A percentile compares a stretch with the other conserved stretches of the same genome.
Conservation (phyloP, 2,888 invertebrate genomes). For the Perizoma flavofasciatum region DNA sequence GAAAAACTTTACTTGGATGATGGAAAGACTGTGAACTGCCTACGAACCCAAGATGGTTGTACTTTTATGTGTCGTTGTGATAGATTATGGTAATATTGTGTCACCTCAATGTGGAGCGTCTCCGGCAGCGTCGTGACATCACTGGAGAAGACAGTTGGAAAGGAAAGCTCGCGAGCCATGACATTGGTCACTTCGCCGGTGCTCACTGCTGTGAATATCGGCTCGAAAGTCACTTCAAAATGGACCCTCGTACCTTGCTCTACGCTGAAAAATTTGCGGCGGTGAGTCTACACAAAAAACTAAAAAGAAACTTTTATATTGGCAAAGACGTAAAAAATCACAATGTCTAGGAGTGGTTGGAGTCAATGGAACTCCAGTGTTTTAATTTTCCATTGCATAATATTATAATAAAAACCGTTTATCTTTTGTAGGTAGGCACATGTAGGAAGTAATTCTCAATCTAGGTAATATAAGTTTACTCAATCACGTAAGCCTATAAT, state of each 20-base stretch:
- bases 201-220: conserved; percentile 87
- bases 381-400: conserved; percentile 21
- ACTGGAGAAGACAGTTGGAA: conserved; percentile 66
- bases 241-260: conserved; percentile 88
- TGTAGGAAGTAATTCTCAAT: conserved; percentile 26
- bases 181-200: conserved; percentile 87
- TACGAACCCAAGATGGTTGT: no score
- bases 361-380: no score
- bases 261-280: conserved; percentile 27
- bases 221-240: conserved; percentile 94
- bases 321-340: no score
- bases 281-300: not conserved
- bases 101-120: conserved; percentile 73
- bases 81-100: not conserved
- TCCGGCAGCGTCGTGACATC: conserved; percentile 62
- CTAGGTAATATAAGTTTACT: conserved; percentile 20
- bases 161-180: conserved; percentile 85
- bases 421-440: conserved; percentile 30
- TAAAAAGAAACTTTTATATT: not conserved
- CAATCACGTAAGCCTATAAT: conserved; percentile 37
- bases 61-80: no score
- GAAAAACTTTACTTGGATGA: not conserved
- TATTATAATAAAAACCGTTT: conserved; percentile 16
- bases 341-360: no score
- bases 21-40: not conserved